Evolutionary conservation across 2,888 invertebrate genomes (phyloP), one percentile per base, ranked within the genome.

Genomic region (Drosophila algonquin): DNA sequence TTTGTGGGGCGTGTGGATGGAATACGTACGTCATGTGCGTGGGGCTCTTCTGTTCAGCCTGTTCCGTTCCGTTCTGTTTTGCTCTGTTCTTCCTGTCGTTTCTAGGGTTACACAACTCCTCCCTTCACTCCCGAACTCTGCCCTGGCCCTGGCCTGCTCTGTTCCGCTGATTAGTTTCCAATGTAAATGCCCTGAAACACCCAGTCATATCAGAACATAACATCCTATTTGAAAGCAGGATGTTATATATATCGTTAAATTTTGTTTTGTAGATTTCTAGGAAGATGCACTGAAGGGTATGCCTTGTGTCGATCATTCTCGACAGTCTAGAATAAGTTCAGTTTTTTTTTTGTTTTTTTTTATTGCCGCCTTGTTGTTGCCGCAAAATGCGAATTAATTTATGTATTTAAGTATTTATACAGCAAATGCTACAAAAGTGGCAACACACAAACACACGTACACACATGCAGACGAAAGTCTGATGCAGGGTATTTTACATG

Each of bases 321-420:
- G 27, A 45, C 12, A 10, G 35, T 40, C 35, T 27, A 51, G 67
- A 67, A 65, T 14, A 40, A 40, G 35, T 40, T 40, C 14, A 6
- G 1, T 40, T 0, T 24, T 24, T 24, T 24, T 5, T 24, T 40
- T 21, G 21, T 14, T n/a, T 40, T n/a, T n/a, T 40, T n/a, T 40
- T n/a, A n/a, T 40, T 14, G 14, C 40, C 14, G 6, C 46, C 50
- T 62, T 59, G 47, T 61, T 57, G 48, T 56, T 48, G 72, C 56
- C 54, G 64, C 73, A 51, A 67, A 68, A 80, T 81, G 71, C 67
- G 76, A 79, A 79, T 84, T 84, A 81, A 87, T 87, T 74, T 83
- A 83, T 80, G 72, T 80, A 65, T 77, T 83, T 73, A 71, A 78
- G 84, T 80, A 75, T 64, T 82, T 65, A 62, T 57, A 73, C 30